Evolutionary conservation across 2,888 invertebrate genomes (phyloP).

Genomic region (Metallyticus violacea): DNA sequence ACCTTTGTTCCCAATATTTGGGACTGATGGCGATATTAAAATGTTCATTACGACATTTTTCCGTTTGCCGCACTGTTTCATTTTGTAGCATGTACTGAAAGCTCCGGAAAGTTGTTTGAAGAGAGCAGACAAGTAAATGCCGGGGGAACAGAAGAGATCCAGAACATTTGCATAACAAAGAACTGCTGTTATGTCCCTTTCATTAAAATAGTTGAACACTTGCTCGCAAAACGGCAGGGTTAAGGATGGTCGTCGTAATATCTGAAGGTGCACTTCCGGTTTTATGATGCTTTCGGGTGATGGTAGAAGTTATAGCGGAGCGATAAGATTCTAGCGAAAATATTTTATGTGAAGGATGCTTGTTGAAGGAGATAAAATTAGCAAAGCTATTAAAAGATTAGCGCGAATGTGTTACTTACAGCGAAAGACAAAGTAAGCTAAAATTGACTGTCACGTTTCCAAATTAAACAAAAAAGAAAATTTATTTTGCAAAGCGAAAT

Average conservation of each 20-base stretch:
- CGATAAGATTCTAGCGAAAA: background rate
- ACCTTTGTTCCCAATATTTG: no score
- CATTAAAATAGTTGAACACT: background rate
- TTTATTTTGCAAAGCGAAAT: no score
- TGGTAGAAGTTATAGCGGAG: background rate
- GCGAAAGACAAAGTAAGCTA: no score
- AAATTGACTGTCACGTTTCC: no score
- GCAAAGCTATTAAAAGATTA: background rate
- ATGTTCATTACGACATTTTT: background rate
- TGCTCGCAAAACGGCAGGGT: background rate
- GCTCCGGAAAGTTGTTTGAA: background rate
- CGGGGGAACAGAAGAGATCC: background rate
- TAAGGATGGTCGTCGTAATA: background rate
- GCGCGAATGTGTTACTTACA: no score
- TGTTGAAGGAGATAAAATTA: background rate
- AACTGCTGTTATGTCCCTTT: background rate
- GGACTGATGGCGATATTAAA: background rate
- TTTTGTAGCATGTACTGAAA: background rate
- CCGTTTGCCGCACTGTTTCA: background rate
- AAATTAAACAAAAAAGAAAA: no score
- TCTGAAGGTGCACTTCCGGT: background rate
- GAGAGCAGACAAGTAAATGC: background rate
- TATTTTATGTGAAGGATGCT: background rate
- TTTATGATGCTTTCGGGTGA: background rate
- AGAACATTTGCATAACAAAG: background rate